phyloP scores from a whole-genome alignment of 2,113 vertebrate species.

The Psephotus haematonotus region DNA sequence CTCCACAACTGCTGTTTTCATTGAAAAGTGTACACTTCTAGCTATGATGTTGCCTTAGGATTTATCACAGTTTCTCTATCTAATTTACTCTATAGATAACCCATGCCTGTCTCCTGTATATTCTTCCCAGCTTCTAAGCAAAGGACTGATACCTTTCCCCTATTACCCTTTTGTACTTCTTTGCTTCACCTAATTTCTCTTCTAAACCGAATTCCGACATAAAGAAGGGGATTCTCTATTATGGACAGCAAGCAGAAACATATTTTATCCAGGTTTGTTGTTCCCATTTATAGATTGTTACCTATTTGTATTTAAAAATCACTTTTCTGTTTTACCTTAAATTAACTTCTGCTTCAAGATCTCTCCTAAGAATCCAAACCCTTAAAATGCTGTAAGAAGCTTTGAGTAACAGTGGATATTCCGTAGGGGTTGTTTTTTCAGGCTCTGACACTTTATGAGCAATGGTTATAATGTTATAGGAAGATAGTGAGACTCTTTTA shows the following conservation, averaged over 20 bases:
- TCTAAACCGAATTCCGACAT: neutral
- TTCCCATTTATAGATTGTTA: neutral
- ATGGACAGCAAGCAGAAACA: neutral
- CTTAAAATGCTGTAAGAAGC: neutral
- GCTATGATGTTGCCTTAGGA: neutral
- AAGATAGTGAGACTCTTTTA: neutral
- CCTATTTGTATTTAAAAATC: neutral
- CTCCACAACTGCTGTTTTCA: neutral
- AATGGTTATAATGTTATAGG: neutral
- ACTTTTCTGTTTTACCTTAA: neutral
- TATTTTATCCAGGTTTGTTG: neutral
- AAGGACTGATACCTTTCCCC: neutral
- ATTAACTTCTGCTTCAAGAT: neutral
- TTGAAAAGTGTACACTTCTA: neutral
- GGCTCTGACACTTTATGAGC: neutral
- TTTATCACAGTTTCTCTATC: neutral
- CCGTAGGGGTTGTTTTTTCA: neutral
- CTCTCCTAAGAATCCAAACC: neutral
- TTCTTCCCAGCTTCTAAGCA: neutral
- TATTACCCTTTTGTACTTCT: neutral
- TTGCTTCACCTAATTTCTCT: neutral
- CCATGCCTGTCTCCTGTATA: neutral
- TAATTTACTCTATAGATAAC: neutral
- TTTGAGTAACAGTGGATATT: neutral
- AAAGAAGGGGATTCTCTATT: neutral